Percentiles rank a stretch among this genome's conserved stretches.
These are phyloP conservation scores for Mastomys natalensis DNA, from an alignment of 2,113 vertebrate genomes.

Conservation along the genomic window DNA sequence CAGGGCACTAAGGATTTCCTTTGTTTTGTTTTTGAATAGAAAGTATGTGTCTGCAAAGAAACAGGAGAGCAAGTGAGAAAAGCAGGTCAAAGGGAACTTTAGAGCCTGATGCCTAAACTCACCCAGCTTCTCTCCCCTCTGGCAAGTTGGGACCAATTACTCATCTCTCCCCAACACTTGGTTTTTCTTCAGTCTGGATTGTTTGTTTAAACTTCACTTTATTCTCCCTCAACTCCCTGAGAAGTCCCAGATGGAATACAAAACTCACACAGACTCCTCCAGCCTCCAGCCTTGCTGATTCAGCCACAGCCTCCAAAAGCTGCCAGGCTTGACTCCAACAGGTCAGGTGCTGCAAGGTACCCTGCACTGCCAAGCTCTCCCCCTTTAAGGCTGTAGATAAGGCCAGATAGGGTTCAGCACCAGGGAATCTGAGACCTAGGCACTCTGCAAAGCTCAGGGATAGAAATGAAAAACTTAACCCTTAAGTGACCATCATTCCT, in stretches of 20 bases:
- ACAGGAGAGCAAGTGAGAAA: not conserved
- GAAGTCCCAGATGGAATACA: constrained; percentile 36
- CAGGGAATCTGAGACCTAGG: constrained; percentile 28
- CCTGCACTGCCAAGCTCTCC: constrained; percentile 53
- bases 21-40: not conserved
- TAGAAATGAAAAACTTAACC: constrained; percentile 19
- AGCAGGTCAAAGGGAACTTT: rapidly evolving
- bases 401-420: constrained; percentile 8
- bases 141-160: not conserved
- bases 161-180: not conserved
- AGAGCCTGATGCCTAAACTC: rapidly evolving
- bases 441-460: constrained; percentile 26
- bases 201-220: constrained; percentile 29
- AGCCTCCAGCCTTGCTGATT: constrained; percentile 6
- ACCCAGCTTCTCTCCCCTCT: not conserved
- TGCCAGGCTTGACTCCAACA: constrained; percentile 24
- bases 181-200: not conserved
- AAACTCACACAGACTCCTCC: not conserved
- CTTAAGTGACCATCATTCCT: not conserved
- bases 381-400: constrained; percentile 55
- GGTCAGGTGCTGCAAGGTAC: not conserved
- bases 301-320: not conserved
- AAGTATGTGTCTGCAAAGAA: not conserved
- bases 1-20: not conserved
- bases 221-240: constrained; percentile 12